Base-by-base conservation (phyloP, 37 sponge, comb jelly and placozoan genomes). In the Cliona cf. orientalis region DNA sequence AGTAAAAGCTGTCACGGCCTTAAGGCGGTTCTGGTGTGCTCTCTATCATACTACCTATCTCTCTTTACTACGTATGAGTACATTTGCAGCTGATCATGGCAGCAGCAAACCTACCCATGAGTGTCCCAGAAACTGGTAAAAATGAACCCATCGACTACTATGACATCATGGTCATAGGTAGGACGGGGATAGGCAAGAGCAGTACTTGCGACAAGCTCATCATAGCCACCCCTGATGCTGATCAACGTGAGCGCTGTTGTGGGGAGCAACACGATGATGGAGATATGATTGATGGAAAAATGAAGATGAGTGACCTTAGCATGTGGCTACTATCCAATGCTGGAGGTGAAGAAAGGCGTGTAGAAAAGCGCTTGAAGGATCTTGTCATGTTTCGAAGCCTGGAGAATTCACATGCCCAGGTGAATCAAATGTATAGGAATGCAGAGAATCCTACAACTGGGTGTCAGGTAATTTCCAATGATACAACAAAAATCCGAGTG, bases 161-260 rank as follows among this genome's bases (percentile, higher is more conserved):
- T 66, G 68, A 79, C 39, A 41, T 83, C 39, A 31, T 83, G 56
- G 4, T 83, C 33, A 34, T 83, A 26, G 83, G 83, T 2, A 55
- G 26, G 28, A 65, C 83, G 2, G 83, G 83, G 29, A 5, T 65
- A n/a, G 83, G 83, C 2, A 83, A 83, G 38, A 83, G 75, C 55
- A 72, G 66, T 11, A 59, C 72, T 23, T 74, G 66, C 1, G 61
- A 83, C 37, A 83, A 72, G 56, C 33, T 74, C 2, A 55, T 83
- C 63, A 22, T 61, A n/a, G 63, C 63, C 26, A 61, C 12, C 28
- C 63, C 63, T n/a, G 63, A 22, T 6, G 63, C 26, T 61, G n/a
- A n/a, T 61, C 25, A 61, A 22, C n/a, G 5, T 61, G 28, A 61
- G n/a, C 6, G n/a, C 5, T n/a, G 26, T n/a, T 11, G 5, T 6